These are phyloP conservation scores for Ormyrus rosae DNA, from an alignment of 2,888 invertebrate species.

Conservation along the genomic window DNA sequence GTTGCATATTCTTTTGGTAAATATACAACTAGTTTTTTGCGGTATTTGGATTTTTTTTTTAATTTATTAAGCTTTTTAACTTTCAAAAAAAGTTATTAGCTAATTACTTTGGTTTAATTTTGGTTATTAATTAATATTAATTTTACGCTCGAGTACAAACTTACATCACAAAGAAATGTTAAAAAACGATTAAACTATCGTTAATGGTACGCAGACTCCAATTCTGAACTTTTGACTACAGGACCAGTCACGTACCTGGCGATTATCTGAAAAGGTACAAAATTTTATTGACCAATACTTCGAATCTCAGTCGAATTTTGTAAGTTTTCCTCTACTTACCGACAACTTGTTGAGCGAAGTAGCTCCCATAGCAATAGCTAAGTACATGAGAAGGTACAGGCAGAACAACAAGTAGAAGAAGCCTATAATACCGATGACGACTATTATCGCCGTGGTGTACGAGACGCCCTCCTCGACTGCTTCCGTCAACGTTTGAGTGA, in stretches of 20 bases:
- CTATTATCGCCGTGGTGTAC: conserved; percentile 68
- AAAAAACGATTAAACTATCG: too few species aligned
- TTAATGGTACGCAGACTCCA: conserved; percentile 53
- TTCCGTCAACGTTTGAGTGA: conserved; percentile 79
- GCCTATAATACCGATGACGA: conserved; percentile 79
- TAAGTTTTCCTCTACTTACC: conserved; percentile 69
- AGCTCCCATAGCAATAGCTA: conserved; percentile 83
- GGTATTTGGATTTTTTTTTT: too few species aligned
- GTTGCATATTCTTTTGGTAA: too few species aligned
- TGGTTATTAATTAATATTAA: too few species aligned
- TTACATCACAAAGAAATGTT: too few species aligned
- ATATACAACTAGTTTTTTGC: too few species aligned
- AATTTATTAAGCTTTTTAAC: too few species aligned
- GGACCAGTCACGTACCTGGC: conserved; percentile 79
- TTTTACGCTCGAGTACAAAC: too few species aligned
- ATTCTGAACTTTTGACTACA: conserved; percentile 77
- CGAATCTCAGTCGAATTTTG: conserved; percentile 17
- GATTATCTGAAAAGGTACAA: conserved; percentile 74
- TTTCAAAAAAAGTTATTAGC: too few species aligned
- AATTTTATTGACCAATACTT: not conserved
- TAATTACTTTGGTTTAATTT: too few species aligned
- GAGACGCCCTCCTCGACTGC: conserved; percentile 75
- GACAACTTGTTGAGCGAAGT: conserved; percentile 77
- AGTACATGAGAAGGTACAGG: conserved; percentile 85
- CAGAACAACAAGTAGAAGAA: conserved; percentile 85